phyloP scores from a whole-genome alignment of 2,113 vertebrate genomes.

The Tetraodon nigroviridis region DNA sequence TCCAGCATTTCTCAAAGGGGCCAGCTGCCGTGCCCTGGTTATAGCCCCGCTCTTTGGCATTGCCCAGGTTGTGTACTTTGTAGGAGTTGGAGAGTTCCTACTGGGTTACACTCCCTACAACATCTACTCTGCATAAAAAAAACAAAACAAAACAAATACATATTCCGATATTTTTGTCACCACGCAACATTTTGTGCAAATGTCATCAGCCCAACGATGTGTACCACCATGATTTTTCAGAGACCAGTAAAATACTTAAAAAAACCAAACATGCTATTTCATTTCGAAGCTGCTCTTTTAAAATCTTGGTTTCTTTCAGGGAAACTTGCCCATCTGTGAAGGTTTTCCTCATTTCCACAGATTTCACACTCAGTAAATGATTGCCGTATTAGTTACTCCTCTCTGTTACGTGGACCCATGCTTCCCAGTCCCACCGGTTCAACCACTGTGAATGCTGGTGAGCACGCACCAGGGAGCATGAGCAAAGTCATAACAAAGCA shows the following conservation, averaged over 20 bases:
- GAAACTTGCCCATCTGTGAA: too few species aligned
- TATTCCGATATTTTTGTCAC: conserved; percentile 20
- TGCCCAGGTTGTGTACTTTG: conserved; percentile 79
- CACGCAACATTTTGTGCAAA: conserved; percentile 48
- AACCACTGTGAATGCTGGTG: conserved; percentile 1
- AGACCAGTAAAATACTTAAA: conserved; percentile 30
- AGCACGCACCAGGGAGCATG: not conserved
- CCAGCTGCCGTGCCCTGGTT: conserved; percentile 77
- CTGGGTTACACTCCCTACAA: conserved; percentile 72
- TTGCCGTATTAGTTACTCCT: conserved; percentile 7
- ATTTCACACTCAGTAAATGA: conserved; percentile 3
- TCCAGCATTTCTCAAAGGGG: conserved; percentile 76
- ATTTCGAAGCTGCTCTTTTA: conserved; percentile 10
- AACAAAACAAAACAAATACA: conserved; percentile 24
- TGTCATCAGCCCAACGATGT: conserved; percentile 32
- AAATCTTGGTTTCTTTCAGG: too few species aligned
- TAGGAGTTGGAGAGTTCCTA: conserved; percentile 78
- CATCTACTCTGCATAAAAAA: conserved; percentile 62
- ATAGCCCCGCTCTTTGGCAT: conserved; percentile 83
- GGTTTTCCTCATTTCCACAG: not conserved
- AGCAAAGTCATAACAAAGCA: conserved; percentile 1
- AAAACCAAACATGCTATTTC: conserved; percentile 38
- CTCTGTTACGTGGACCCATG: conserved; percentile 15
- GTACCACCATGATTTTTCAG: conserved; percentile 40
- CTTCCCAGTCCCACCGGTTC: not conserved